A percentile compares a stretch with the other conserved stretches of the same genome.
These are phyloP conservation scores for Oncorhynchus tshawytscha DNA, from an alignment of 2,113 vertebrate species.

Conservation along the genomic window DNA sequence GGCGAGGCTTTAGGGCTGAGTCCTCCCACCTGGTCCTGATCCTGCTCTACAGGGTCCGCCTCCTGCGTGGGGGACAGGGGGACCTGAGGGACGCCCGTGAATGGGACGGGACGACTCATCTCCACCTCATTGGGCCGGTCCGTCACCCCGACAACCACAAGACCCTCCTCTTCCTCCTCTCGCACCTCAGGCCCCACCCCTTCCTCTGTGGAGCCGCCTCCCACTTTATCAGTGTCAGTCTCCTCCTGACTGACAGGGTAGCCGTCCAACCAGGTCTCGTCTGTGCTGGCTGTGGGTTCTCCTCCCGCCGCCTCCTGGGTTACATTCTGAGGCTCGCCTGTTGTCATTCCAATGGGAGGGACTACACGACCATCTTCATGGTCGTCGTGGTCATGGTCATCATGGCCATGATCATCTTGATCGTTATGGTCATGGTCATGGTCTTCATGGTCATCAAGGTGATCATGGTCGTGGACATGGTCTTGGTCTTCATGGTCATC, in stretches of 20 bases:
- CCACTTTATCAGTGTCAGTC: constrained; percentile 57
- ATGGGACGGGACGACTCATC: constrained; percentile 35
- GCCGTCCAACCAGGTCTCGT: constrained; percentile 87
- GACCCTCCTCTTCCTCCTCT: constrained; percentile 17
- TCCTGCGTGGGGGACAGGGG: constrained; percentile 37
- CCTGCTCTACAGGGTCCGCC: constrained; percentile 24
- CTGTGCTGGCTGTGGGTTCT: constrained; percentile 68
- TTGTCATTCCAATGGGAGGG: constrained; percentile 51
- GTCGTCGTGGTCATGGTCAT: constrained; percentile 30
- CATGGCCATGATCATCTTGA: constrained; percentile 13
- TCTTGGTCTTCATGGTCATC: constrained; percentile 23
- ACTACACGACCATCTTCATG: constrained; percentile 23
- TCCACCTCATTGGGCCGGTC: constrained; percentile 72
- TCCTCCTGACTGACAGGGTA: constrained; percentile 80
- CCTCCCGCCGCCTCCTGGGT: constrained; percentile 54
- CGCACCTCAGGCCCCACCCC: constrained; percentile 16
- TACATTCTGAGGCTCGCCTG: constrained; percentile 56
- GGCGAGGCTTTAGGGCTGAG: constrained; percentile 31
- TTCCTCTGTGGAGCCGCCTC: constrained; percentile 65
- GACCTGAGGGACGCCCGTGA: constrained; percentile 49
- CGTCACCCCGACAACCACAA: constrained; percentile 31
- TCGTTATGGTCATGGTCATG: constrained; percentile 19
- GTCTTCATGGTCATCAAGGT: background rate
- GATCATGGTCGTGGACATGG: background rate
- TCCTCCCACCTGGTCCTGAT: constrained; percentile 26